These are phyloP conservation scores for Nasonovia ribisnigri DNA, from an alignment of 2,888 invertebrate species.

Conservation along the genomic window DNA sequence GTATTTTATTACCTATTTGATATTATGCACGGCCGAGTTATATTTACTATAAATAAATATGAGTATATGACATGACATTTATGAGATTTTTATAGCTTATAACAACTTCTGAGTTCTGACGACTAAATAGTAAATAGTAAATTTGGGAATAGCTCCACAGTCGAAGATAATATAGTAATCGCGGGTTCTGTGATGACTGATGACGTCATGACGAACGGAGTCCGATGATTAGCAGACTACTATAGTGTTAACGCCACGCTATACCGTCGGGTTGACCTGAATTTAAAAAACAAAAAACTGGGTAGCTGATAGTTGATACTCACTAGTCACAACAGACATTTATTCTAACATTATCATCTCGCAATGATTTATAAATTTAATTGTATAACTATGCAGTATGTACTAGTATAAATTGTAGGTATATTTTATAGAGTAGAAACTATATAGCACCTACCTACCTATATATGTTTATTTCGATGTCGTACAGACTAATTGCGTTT, in stretches of 20 bases:
- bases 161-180: neutral
- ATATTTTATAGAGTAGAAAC: neutral
- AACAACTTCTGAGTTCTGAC: neutral
- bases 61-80: neutral
- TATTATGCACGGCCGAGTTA: neutral
- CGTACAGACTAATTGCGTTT: conserved; percentile 43
- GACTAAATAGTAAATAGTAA: too few relatives aligned
- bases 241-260: neutral
- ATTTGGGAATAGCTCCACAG: neutral
- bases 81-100: neutral
- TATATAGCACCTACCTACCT: neutral
- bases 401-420: neutral
- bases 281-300: neutral
- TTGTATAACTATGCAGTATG: neutral
- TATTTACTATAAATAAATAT: neutral
- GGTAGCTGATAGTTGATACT: neutral
- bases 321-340: neutral
- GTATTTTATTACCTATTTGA: neutral
- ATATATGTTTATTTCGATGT: neutral
- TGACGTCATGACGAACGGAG: neutral
- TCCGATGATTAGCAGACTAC: too few relatives aligned
- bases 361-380: neutral
- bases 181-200: neutral
- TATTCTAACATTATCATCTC: neutral
- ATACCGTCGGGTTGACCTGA: neutral